These are phyloP conservation scores for Propithecus deckenii DNA, from an alignment of 2,797 vertebrate species.

Conservation along the genomic window DNA sequence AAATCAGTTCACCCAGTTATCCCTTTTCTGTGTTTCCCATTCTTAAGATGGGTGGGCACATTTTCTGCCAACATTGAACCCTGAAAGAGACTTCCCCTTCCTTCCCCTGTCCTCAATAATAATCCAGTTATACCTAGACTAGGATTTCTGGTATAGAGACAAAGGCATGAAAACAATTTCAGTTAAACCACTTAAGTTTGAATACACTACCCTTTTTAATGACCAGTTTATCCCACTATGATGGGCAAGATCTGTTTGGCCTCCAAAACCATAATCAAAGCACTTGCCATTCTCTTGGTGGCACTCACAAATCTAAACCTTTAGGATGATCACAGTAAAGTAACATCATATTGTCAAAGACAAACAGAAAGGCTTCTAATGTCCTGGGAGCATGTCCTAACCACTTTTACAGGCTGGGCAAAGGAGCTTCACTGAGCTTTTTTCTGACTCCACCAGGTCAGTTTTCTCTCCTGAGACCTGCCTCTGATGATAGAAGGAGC, in stretches of 20 bases:
- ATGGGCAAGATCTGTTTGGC: background rate
- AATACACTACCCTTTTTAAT: background rate
- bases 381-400: background rate
- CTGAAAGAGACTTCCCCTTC: background rate
- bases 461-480: background rate
- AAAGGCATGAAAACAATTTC: slow-evolving; percentile 28
- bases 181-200: background rate
- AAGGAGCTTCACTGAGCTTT: background rate
- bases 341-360: background rate
- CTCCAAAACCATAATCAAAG: slow-evolving; percentile 7
- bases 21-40: background rate
- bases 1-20: background rate
- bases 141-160: background rate
- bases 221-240: background rate
- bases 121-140: background rate
- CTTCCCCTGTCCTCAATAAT: background rate
- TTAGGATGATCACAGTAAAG: background rate
- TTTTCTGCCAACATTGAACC: slow-evolving; percentile 16
- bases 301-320: background rate
- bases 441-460: background rate
- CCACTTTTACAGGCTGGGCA: background rate
- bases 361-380: background rate
- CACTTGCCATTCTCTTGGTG: background rate
- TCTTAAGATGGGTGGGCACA: background rate
- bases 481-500: background rate